A percentile compares a stretch with the other conserved stretches of the same genome.
Evolutionary conservation across 2,113 vertebrate genomes (phyloP).

Genomic region (Callorhinus ursinus): DNA sequence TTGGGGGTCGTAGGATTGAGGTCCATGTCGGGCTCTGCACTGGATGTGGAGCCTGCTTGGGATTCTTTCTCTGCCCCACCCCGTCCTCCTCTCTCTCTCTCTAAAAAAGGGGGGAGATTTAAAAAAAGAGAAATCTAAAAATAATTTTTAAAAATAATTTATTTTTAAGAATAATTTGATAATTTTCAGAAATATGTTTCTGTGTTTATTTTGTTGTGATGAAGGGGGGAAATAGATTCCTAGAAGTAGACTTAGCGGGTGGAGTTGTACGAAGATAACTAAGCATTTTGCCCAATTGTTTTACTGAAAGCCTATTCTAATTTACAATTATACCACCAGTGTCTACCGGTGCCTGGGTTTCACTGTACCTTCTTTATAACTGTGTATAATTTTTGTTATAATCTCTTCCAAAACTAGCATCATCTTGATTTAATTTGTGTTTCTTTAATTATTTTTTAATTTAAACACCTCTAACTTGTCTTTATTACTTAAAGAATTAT

Average conservation of each 20-base stretch:
- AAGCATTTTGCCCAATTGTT: not conserved
- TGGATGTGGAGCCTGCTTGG: not conserved
- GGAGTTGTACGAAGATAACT: not conserved
- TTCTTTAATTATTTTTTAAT: conserved; percentile 14
- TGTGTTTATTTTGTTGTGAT: not conserved
- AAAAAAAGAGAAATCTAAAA: not conserved
- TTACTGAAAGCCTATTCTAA: not conserved
- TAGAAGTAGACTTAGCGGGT: not conserved
- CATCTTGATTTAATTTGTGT: not conserved
- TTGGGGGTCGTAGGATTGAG: not conserved
- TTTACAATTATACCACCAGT: not conserved
- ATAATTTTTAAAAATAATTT: not conserved
- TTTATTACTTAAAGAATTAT: conserved; percentile 17
- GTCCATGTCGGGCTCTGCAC: not conserved
- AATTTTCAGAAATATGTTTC: not conserved
- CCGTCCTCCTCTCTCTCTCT: not conserved
- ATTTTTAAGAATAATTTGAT: not conserved
- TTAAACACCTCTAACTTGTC: not conserved
- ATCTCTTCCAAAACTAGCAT: not conserved
- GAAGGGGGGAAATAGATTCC: not conserved
- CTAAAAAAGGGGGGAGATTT: not conserved
- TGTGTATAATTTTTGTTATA: not conserved
- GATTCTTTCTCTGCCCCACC: not conserved
- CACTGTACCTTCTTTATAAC: not conserved
- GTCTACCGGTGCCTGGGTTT: not conserved